Evolutionary conservation across 2,888 invertebrate genomes (phyloP), one percentile per base, ranked within the genome.

Genomic region (Blomia tropicalis): DNA sequence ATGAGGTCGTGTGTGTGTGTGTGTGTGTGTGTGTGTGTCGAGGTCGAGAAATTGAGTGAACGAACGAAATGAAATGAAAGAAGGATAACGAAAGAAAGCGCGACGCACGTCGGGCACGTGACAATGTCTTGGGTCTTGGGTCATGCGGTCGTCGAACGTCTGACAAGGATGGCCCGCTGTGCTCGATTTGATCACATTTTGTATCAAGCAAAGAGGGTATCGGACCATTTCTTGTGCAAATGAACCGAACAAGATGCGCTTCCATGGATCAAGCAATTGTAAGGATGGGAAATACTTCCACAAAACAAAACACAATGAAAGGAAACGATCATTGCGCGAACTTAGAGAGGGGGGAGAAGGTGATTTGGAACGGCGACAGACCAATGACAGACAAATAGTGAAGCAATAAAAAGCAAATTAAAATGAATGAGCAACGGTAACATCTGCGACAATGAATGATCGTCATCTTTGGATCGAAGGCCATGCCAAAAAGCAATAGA

Each of bases 181-280:
- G 51, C 51, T 47, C 22, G 5, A 47, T 22, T 47, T 47, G 51
- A n/a, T 22, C 51, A 7, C 22, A 11, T 47, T 47, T 19, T 47
- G 51, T 47, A n/a, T n/a, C 51, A 11, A 19, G 23, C 27, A 19
- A 22, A 14, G 51, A 11, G 51, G 51, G 7, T 11, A 7, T 27
- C 51, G 22, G 51, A 22, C 27, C 51, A 47, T 47, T 47, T 47
- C 51, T 47, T 47, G 51, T 47, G 51, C 51, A 47, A 47, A 47
- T 47, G 51, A 47, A 47, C 23, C 51, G 51, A 47, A 47, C 51
- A 47, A 47, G 51, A 47, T 47, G 51, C 51, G 51, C 51, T 47
- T n/a, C 14, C 41, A n/a, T n/a, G n/a, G n/a, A n/a, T n/a, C n/a
- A n/a, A n/a, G n/a, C n/a, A n/a, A n/a, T n/a, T n/a, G n/a, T n/a